A percentile compares a stretch with the other conserved stretches of the same genome.
These are phyloP conservation scores for Anthopleura xanthogrammica DNA, from an alignment of 92 coral and sea anemone species.

Conservation along the genomic window DNA sequence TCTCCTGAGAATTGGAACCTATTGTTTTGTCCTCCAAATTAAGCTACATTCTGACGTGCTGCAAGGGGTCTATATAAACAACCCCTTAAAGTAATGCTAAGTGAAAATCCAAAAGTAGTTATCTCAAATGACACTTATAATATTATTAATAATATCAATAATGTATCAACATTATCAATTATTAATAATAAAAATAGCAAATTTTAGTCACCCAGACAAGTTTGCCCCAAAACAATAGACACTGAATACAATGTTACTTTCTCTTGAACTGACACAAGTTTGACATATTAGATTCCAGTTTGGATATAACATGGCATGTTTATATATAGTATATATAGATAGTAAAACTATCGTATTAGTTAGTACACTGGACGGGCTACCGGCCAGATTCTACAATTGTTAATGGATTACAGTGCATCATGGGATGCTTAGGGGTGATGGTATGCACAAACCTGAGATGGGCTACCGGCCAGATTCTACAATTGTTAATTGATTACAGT, in stretches of 20 bases:
- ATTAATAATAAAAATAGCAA: too few relatives aligned
- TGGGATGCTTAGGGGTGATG: conserved; percentile 16
- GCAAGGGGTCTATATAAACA: too few relatives aligned
- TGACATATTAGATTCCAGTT: conserved; percentile 38
- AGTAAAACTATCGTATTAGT: conserved; percentile 11
- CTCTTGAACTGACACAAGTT: conserved; percentile 51
- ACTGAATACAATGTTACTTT: conserved; percentile 48
- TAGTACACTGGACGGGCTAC: conserved; percentile 17
- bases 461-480: conserved; percentile 18
- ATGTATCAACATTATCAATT: neutral
- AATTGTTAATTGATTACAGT: conserved; percentile 1
- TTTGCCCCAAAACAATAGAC: conserved; percentile 29
- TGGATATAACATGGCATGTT: conserved; percentile 31
- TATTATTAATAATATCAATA: neutral
- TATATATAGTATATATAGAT: neutral
- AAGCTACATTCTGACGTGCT: too few relatives aligned
- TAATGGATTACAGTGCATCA: conserved; percentile 14
- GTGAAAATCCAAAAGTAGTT: neutral
- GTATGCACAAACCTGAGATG: conserved; percentile 15
- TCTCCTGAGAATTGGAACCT: too few relatives aligned
- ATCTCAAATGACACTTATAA: neutral
- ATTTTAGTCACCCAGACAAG: neutral
- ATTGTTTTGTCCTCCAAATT: too few relatives aligned
- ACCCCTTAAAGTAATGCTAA: too few relatives aligned
- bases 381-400: conserved; percentile 14